A percentile compares a stretch with the other conserved stretches of the same genome.
These are phyloP conservation scores for Glaucidium brasilianum DNA, from an alignment of 2,113 vertebrate genomes.

Conservation along the genomic window DNA sequence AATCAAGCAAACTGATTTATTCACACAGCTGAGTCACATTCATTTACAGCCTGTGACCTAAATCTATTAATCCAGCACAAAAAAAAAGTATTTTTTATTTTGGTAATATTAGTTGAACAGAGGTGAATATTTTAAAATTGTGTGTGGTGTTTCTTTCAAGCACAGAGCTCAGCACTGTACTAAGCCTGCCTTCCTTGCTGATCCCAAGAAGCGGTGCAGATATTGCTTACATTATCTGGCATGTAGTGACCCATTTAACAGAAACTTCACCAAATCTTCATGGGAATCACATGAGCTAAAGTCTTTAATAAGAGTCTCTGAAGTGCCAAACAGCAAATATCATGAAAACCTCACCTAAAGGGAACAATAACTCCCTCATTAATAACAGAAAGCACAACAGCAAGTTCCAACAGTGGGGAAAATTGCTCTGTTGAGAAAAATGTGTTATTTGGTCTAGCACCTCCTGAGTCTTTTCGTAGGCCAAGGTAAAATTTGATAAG, in stretches of 20 bases:
- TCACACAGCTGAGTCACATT: conserved; percentile 33
- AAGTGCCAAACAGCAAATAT: neutral
- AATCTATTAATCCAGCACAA: neutral
- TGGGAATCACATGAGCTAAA: neutral
- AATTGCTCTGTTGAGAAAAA: neutral
- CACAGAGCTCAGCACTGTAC: neutral
- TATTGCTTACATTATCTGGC: neutral
- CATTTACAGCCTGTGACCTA: conserved; percentile 27
- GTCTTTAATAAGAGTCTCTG: neutral
- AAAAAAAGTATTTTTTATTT: neutral
- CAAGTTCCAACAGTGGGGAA: neutral
- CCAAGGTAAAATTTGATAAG: neutral
- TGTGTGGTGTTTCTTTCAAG: neutral
- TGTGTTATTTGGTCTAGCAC: neutral
- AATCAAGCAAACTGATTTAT: conserved; percentile 23
- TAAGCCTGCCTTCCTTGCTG: neutral
- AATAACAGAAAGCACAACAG: conserved; percentile 16
- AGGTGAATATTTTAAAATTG: neutral
- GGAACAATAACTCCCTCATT: neutral
- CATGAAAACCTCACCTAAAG: neutral
- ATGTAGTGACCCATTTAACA: neutral
- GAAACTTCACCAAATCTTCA: neutral
- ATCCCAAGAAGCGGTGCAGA: neutral
- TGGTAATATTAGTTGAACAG: neutral
- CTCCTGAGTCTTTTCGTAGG: neutral